A percentile compares a stretch with the other conserved stretches of the same genome.
These are phyloP conservation scores for Prionailurus bengalensis DNA, from an alignment of 2,113 vertebrate species.

Conservation along the genomic window DNA sequence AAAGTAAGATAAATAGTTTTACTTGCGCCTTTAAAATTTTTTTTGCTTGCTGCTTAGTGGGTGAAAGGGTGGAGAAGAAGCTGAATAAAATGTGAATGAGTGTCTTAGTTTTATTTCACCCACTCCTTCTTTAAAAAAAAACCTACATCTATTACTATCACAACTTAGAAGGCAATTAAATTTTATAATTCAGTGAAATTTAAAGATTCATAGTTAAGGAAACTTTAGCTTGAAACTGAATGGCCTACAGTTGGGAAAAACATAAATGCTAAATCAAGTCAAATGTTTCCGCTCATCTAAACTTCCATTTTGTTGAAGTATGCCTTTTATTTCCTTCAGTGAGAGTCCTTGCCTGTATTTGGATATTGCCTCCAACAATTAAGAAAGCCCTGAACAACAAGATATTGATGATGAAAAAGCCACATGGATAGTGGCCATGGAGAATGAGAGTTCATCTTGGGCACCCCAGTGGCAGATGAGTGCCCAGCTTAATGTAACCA, in stretches of 20 bases:
- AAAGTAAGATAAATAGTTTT: conserved; percentile 71
- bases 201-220: conserved; percentile 48
- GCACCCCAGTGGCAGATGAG: background rate
- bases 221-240: conserved; percentile 22
- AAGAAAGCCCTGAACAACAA: background rate
- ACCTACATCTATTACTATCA: background rate
- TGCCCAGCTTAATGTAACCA: background rate
- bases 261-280: background rate
- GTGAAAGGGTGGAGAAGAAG: background rate
- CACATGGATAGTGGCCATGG: background rate
- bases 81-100: background rate
- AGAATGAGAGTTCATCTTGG: background rate
- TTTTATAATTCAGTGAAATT: conserved; percentile 22
- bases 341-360: background rate
- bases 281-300: background rate
- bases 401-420: background rate
- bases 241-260: background rate
- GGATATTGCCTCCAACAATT: background rate
- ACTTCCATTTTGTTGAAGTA: background rate
- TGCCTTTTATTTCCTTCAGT: background rate
- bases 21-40: conserved; percentile 50
- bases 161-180: background rate
- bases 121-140: background rate
- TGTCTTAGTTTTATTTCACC: background rate
- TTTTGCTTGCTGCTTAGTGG: conserved; percentile 48